Conservation (phyloP, 2,113 vertebrate genomes). For the Mesitornis unicolor region DNA sequence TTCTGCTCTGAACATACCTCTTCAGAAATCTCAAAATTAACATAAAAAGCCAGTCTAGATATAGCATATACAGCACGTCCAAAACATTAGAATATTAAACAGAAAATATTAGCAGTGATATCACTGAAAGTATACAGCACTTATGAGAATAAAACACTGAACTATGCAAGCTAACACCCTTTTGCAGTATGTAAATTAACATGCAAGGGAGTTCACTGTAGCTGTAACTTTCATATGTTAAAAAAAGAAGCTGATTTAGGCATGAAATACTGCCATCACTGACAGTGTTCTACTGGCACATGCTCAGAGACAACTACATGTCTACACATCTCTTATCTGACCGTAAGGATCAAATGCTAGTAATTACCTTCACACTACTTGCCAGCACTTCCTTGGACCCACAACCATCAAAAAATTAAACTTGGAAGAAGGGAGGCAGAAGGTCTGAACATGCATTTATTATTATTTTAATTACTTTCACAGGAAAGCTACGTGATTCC, state of each 20-base stretch:
- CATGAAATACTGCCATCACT: background rate
- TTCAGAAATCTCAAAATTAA: background rate
- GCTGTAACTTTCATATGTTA: background rate
- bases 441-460: background rate
- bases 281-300: background rate
- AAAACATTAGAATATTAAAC: background rate
- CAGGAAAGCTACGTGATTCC: background rate
- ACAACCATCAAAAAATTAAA: background rate
- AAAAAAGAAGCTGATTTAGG: background rate
- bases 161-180: background rate
- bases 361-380: background rate
- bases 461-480: background rate
- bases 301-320: background rate
- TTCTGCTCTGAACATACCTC: background rate
- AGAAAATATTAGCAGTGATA: background rate
- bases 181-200: background rate
- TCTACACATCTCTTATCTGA: background rate
- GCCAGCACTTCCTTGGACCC: background rate
- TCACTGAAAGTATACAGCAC: background rate
- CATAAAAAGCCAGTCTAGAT: background rate
- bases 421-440: background rate
- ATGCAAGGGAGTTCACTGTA: background rate
- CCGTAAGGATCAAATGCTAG: background rate
- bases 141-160: background rate
- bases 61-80: accelerated